These are phyloP conservation scores for Leptinotarsa undecemlineata DNA, from an alignment of 1,140 invertebrate species.

Conservation along the genomic window DNA sequence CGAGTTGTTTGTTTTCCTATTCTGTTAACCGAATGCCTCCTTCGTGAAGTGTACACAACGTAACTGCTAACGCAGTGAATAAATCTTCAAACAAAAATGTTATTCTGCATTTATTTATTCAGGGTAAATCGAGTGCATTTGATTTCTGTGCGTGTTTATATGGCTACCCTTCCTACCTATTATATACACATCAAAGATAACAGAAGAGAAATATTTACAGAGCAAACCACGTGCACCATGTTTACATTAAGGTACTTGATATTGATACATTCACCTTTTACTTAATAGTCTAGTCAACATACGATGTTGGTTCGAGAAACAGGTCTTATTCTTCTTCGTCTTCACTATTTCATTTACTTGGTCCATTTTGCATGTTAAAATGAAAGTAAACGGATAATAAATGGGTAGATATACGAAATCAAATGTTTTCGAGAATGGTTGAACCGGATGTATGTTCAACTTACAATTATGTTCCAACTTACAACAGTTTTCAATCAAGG, in stretches of 20 bases:
- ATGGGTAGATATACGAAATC: no score
- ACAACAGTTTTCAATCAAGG: no score
- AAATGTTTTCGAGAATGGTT: no score
- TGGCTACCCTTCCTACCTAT: slow-evolving; percentile 16
- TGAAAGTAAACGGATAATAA: no score
- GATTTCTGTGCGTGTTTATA: slow-evolving; percentile 19
- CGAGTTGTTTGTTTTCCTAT: slow-evolving; percentile 13
- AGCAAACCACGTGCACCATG: slow-evolving; percentile 18
- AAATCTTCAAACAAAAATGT: slow-evolving; percentile 25
- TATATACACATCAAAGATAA: slow-evolving; percentile 24
- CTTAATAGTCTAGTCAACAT: not conserved
- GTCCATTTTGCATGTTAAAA: no score
- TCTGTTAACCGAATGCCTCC: not conserved
- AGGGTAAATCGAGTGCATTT: slow-evolving; percentile 24
- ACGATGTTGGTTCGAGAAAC: slow-evolving; percentile 7
- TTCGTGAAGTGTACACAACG: slow-evolving; percentile 25
- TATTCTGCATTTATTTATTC: slow-evolving; percentile 29
- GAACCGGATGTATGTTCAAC: no score
- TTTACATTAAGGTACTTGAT: slow-evolving; percentile 28
- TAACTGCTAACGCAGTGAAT: slow-evolving; percentile 14
- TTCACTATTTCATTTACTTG: no score
- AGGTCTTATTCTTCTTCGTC: not conserved
- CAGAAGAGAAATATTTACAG: slow-evolving; percentile 25
- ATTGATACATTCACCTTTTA: slow-evolving; percentile 25
- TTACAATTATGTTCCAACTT: no score